Base-by-base conservation (phyloP, 2,888 invertebrate species). In the Ditula angustiorana region DNA sequence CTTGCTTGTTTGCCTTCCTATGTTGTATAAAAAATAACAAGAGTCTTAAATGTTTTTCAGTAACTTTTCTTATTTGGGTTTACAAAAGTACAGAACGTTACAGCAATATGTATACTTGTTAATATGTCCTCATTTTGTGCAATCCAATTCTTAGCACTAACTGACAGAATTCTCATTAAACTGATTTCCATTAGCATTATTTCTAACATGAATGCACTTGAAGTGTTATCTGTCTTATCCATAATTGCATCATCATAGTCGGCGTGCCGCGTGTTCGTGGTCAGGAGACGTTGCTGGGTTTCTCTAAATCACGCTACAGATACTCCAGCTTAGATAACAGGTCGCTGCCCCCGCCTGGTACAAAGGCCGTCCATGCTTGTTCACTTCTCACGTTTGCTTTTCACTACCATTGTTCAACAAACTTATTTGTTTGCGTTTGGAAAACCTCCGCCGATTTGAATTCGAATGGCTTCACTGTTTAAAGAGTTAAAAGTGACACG, bases 321-420 rank as follows among this genome's bases (percentile, higher is more conserved):
- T 74, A 71, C 68, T 62, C 65, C 67, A 58, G 62, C 52, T 61
- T 50, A 71, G 83, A 83, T 84, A 82, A 77, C 73, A 75, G 80
- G 73, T 73, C 76, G 60, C 78, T 78, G 80, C 72, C 73, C 80
- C 68, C 66, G 66, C 10, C 50, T 24, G 16, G 10, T 37, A 64
- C 50, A 65, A 68, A 64, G 57, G 50, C 57, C 71, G 69, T 67
- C 70, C 67, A 66, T 75, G 76, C 76, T 74, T 73, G 70, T 72
- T 72, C 63, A 69, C 68, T 80, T 81, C 80, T 77, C 78, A 77
- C 80, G 77, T 77, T 70, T 71, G 74, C 76, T 82, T 80, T 82
- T 79, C 76, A 81, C 78, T 78, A 66, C 71, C 67, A 75, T 81
- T 78, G 80, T 78, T 61, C 67, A 61, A 52, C 49, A 41, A 64